phyloP scores from a whole-genome alignment of 1,140 invertebrate genomes.

The Cydia amplana region DNA sequence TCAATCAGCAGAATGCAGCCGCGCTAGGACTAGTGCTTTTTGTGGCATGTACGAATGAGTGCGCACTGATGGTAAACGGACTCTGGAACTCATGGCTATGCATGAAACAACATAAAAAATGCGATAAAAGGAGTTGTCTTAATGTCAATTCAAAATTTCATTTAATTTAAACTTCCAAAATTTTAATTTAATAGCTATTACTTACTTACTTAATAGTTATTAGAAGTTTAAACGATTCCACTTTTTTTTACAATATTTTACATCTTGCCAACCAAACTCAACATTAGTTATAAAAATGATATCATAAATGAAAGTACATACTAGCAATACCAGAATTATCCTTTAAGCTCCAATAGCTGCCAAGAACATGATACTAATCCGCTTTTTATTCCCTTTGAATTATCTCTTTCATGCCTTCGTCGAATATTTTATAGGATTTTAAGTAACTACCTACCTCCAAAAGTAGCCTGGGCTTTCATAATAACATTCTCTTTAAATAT shows the following conservation, averaged over 20 bases:
- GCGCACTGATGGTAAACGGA: not conserved
- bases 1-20: slow-evolving; percentile 37
- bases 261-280: not conserved
- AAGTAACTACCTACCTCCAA: slow-evolving; percentile 56
- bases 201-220: too few species aligned
- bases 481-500: not conserved
- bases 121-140: too few species aligned
- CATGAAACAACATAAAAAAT: too few species aligned
- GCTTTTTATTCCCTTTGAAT: slow-evolving; percentile 59
- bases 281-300: not conserved
- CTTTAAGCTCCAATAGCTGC: not conserved
- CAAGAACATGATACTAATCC: slow-evolving; percentile 59
- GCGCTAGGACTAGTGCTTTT: slow-evolving; percentile 44
- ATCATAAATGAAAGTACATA: not conserved
- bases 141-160: too few species aligned
- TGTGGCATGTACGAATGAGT: not conserved
- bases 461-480: slow-evolving; percentile 42
- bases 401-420: slow-evolving; percentile 56
- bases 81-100: not conserved
- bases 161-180: too few species aligned
- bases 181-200: too few species aligned
- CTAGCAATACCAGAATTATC: not conserved
- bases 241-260: too few species aligned
- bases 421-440: slow-evolving; percentile 64
- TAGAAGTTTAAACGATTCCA: too few species aligned